Conservation (phyloP, 2,113 vertebrate genomes). For the Semnornis frantzii region DNA sequence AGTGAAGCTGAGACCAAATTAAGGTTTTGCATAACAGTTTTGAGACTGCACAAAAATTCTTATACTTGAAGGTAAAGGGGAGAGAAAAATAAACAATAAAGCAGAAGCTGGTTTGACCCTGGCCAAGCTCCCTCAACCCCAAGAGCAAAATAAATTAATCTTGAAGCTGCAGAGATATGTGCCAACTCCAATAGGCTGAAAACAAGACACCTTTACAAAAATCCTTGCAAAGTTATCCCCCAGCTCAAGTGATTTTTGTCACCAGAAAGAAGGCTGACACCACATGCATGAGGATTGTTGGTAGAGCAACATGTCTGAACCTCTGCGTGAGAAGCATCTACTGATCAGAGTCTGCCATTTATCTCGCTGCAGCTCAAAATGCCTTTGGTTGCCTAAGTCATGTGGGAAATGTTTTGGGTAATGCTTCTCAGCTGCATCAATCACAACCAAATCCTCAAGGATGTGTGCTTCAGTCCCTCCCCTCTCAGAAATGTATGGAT, state of each 20-base stretch:
- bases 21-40: slow-evolving; percentile 2
- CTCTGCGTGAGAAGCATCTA: slow-evolving; percentile 37
- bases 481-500: background rate
- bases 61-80: background rate
- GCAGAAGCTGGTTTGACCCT: slow-evolving; percentile 30
- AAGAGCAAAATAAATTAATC: slow-evolving; percentile 35
- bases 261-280: background rate
- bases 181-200: background rate
- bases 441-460: slow-evolving; percentile 34
- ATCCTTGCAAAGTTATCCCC: background rate
- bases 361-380: background rate
- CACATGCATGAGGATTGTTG: background rate
- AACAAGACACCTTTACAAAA: slow-evolving; percentile 18
- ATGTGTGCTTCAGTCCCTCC: background rate
- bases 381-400: slow-evolving; percentile 44
- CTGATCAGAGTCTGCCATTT: slow-evolving; percentile 10
- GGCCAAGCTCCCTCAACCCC: background rate
- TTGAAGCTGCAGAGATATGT: background rate
- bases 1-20: background rate
- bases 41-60: slow-evolving; percentile 8
- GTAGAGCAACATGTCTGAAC: background rate
- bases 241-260: slow-evolving; percentile 20
- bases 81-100: slow-evolving; percentile 33
- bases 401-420: slow-evolving; percentile 37
- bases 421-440: slow-evolving; percentile 37